These are phyloP conservation scores for Catamblyrhynchus diadema DNA, from an alignment of 2,797 vertebrate species.

Conservation along the genomic window DNA sequence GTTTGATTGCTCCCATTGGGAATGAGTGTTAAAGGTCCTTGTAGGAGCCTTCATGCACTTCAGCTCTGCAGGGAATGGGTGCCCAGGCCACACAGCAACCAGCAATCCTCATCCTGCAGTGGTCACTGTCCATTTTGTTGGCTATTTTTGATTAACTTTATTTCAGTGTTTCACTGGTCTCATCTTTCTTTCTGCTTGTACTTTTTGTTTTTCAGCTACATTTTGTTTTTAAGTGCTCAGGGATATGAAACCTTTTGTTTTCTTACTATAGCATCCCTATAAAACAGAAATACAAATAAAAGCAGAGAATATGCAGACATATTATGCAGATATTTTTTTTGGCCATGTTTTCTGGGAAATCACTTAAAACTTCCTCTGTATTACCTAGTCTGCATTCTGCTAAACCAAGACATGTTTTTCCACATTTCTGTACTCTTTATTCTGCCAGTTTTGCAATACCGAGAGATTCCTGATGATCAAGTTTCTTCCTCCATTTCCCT, in stretches of 20 bases:
- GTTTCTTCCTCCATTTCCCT: not conserved
- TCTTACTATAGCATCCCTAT: not conserved
- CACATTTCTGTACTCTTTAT: not conserved
- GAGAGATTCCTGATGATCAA: not conserved
- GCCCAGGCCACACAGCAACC: not conserved
- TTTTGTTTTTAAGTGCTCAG: not conserved
- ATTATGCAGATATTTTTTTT: not conserved
- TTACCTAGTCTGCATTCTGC: not conserved
- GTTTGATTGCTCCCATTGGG: not conserved
- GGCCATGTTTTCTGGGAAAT: not conserved
- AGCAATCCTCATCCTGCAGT: not conserved
- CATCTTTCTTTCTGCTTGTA: not conserved
- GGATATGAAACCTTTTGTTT: not conserved
- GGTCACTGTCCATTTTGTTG: not conserved
- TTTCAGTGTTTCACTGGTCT: not conserved
- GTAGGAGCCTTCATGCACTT: not conserved
- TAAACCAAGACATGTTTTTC: not conserved
- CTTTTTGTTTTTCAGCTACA: not conserved
- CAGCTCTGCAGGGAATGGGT: not conserved
- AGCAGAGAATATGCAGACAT: not conserved
- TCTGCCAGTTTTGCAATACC: not conserved
- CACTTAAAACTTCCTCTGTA: not conserved
- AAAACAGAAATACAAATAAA: not conserved
- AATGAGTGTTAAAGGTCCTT: not conserved
- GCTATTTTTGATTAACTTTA: not conserved